phyloP scores from a whole-genome alignment of 2,797 vertebrate species.

The Rhinoraja longicauda region DNA sequence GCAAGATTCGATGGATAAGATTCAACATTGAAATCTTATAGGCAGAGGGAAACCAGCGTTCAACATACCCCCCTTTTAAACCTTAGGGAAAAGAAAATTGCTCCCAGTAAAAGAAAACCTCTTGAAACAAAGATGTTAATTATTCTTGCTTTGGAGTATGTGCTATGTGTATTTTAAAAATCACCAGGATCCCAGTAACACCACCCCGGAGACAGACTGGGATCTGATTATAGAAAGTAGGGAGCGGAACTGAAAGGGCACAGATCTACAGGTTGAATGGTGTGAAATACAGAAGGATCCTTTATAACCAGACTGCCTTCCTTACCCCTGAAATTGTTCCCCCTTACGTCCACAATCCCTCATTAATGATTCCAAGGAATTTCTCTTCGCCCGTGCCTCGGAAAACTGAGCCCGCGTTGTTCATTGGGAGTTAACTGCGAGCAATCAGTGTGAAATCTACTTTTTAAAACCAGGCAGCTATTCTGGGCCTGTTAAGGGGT shows the following conservation, averaged over 20 bases:
- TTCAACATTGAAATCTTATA: neutral
- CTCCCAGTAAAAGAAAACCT: neutral
- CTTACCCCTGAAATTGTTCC: conserved; percentile 24
- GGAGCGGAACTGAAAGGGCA: neutral
- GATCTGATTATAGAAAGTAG: conserved; percentile 14
- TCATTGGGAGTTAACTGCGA: no score
- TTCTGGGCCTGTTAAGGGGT: neutral
- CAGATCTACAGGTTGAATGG: conserved; percentile 1
- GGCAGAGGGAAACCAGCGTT: no score
- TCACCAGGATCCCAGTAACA: neutral
- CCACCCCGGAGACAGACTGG: neutral
- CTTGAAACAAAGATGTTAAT: neutral
- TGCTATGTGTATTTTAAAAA: neutral
- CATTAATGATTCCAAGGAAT: neutral
- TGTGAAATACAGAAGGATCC: conserved; percentile 14
- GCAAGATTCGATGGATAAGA: neutral
- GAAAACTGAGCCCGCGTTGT: neutral
- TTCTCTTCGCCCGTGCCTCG: neutral
- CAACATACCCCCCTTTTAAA: neutral
- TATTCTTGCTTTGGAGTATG: conserved; percentile 15
- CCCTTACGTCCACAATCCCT: neutral
- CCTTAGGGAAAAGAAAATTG: neutral
- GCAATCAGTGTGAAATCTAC: neutral
- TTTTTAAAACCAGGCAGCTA: neutral
- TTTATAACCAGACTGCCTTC: neutral